phyloP scores from a whole-genome alignment of 1,140 invertebrate genomes.

The Drosophila pachea region DNA sequence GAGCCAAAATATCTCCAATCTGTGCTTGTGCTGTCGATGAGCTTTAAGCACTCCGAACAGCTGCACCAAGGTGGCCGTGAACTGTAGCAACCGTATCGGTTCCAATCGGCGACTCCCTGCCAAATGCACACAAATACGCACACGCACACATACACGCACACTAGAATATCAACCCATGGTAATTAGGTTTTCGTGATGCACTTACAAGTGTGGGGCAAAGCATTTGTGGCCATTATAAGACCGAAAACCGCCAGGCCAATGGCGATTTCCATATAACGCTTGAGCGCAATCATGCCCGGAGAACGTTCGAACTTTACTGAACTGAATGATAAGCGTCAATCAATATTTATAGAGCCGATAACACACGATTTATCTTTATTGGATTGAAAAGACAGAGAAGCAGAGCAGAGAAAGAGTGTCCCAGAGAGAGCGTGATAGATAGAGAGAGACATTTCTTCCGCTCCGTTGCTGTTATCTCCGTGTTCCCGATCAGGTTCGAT shows the following conservation, averaged over 20 bases:
- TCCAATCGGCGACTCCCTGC: neutral
- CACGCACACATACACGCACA: neutral
- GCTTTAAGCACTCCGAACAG: constrained; percentile 18
- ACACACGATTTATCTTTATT: neutral
- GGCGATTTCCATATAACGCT: constrained; percentile 9
- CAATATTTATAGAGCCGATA: constrained; percentile 1
- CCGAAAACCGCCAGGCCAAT: constrained; percentile 21
- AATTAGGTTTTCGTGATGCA: neutral
- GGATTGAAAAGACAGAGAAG: no score
- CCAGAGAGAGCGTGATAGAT: no score
- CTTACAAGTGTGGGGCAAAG: constrained; percentile 1
- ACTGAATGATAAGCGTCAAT: neutral
- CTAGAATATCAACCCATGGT: neutral
- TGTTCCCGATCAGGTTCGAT: neutral
- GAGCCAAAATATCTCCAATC: constrained; percentile 20
- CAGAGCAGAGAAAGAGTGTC: no score
- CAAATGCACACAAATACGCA: neutral
- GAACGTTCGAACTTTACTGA: constrained; percentile 29
- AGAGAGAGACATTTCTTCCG: no score
- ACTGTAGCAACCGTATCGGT: constrained; percentile 11
- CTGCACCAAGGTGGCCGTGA: constrained; percentile 9
- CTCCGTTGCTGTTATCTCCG: neutral
- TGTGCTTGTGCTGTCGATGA: constrained; percentile 16
- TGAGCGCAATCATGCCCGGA: neutral
- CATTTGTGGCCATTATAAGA: constrained; percentile 6